Conservation (phyloP, 1,140 invertebrate species). For the Gryllus bimaculatus region DNA sequence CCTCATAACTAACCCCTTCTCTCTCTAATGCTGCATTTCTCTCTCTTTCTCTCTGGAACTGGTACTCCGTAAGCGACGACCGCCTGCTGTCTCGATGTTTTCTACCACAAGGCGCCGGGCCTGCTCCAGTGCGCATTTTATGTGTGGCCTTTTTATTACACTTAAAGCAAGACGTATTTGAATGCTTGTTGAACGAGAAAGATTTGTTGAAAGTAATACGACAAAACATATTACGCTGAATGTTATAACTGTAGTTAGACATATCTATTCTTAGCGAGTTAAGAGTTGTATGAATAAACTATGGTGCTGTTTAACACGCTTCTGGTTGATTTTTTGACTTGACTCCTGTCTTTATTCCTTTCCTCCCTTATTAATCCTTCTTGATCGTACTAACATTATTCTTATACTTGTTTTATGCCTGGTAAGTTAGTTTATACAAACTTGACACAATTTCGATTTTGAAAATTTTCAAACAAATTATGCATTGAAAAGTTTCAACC, state of each 20-base stretch:
- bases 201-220: slow-evolving; percentile 5
- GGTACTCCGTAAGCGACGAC: not conserved
- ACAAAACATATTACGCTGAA: slow-evolving; percentile 4
- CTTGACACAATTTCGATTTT: no score
- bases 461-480: no score
- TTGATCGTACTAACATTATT: not conserved
- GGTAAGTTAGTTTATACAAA: not conserved
- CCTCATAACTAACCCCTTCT: not conserved
- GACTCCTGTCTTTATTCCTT: not conserved
- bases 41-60: not conserved
- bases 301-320: slow-evolving; percentile 13
- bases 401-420: not conserved
- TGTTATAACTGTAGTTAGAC: slow-evolving; percentile 11
- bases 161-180: not conserved
- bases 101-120: not conserved
- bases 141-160: not conserved
- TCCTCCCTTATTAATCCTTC: not conserved
- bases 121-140: not conserved
- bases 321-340: not conserved
- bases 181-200: slow-evolving; percentile 4
- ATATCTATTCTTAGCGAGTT: slow-evolving; percentile 12
- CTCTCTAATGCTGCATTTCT: not conserved
- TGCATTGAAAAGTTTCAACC: no score
- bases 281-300: slow-evolving; percentile 11
- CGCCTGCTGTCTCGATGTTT: not conserved